Evolutionary conservation across 2,888 invertebrate species (phyloP).

Genomic region (Cheilosia grossa): DNA sequence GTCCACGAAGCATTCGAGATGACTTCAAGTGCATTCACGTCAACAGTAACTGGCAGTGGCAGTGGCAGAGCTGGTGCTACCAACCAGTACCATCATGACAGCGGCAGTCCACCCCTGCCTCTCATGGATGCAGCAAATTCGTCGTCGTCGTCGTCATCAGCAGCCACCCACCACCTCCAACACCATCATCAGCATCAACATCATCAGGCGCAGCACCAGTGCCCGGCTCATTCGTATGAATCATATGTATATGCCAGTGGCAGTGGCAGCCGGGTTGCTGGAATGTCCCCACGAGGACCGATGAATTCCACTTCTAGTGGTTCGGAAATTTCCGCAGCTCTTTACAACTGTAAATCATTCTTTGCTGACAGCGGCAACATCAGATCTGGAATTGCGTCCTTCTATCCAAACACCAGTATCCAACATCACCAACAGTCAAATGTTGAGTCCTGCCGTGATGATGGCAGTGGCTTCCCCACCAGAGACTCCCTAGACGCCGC

Average conservation of each 20-base stretch:
- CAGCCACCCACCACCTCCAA: slow-evolving; percentile 28
- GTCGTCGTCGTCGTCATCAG: slow-evolving; percentile 25
- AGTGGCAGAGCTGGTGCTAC: slow-evolving; percentile 17
- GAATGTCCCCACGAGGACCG: slow-evolving; percentile 58
- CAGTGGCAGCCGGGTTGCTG: slow-evolving; percentile 54
- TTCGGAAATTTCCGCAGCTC: slow-evolving; percentile 62
- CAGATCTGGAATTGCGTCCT: slow-evolving; percentile 62
- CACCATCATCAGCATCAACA: slow-evolving; percentile 44
- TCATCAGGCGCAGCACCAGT: slow-evolving; percentile 48
- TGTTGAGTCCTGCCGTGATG: slow-evolving; percentile 61
- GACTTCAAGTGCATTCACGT: slow-evolving; percentile 64
- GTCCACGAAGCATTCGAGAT: slow-evolving; percentile 72
- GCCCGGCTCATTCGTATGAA: slow-evolving; percentile 67
- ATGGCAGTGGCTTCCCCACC: slow-evolving; percentile 41
- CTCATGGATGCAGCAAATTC: slow-evolving; percentile 55
- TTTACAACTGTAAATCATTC: slow-evolving; percentile 73
- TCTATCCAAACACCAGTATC: slow-evolving; percentile 56
- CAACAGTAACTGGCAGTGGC: slow-evolving; percentile 42
- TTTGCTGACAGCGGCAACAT: slow-evolving; percentile 66
- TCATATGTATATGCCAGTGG: slow-evolving; percentile 67
- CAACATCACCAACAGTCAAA: slow-evolving; percentile 54
- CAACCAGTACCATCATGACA: slow-evolving; percentile 55
- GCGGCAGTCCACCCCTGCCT: slow-evolving; percentile 55
- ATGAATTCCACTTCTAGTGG: slow-evolving; percentile 57
- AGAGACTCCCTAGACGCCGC: slow-evolving; percentile 46